These are phyloP conservation scores for Biston stratarius DNA, from an alignment of 2,888 invertebrate species.

Conservation along the genomic window DNA sequence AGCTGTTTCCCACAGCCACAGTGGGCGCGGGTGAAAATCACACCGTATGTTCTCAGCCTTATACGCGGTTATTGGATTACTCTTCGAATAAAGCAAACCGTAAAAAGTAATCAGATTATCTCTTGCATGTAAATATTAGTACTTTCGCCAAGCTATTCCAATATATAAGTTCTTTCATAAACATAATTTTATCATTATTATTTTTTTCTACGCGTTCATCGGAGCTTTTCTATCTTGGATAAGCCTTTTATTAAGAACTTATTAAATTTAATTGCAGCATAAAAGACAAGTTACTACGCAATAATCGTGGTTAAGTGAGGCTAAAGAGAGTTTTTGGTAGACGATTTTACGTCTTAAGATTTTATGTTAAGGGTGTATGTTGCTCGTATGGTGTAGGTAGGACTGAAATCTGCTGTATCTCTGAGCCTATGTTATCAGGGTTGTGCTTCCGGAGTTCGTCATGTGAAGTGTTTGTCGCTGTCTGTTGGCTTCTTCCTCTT, in stretches of 20 bases:
- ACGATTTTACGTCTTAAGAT: conserved; percentile 26
- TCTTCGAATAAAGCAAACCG: conserved; percentile 10
- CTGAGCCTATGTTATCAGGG: conserved; percentile 30
- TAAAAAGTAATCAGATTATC: conserved; percentile 21
- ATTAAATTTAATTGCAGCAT: conserved; percentile 52
- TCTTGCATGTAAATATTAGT: conserved; percentile 12
- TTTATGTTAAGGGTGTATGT: conserved; percentile 14
- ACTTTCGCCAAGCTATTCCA: conserved; percentile 12
- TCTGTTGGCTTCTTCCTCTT: conserved; percentile 47
- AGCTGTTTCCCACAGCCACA: no score
- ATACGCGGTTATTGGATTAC: conserved; percentile 5
- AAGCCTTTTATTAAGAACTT: conserved; percentile 48
- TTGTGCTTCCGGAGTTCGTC: conserved; percentile 48
- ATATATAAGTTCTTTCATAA: conserved; percentile 16
- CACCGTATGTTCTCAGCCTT: no score
- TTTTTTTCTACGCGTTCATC: conserved; percentile 16
- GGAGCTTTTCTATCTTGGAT: conserved; percentile 26
- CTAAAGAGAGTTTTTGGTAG: conserved; percentile 16
- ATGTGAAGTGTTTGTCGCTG: conserved; percentile 46
- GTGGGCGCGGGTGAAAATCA: no score
- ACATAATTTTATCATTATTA: conserved; percentile 27
- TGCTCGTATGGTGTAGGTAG: conserved; percentile 4
- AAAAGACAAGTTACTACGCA: conserved; percentile 49
- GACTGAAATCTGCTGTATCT: conserved; percentile 21
- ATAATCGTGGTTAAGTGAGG: conserved; percentile 37